Evolutionary conservation across 35 echinoderm and acorn worm species (phyloP).

Genomic region (Patiria miniata): DNA sequence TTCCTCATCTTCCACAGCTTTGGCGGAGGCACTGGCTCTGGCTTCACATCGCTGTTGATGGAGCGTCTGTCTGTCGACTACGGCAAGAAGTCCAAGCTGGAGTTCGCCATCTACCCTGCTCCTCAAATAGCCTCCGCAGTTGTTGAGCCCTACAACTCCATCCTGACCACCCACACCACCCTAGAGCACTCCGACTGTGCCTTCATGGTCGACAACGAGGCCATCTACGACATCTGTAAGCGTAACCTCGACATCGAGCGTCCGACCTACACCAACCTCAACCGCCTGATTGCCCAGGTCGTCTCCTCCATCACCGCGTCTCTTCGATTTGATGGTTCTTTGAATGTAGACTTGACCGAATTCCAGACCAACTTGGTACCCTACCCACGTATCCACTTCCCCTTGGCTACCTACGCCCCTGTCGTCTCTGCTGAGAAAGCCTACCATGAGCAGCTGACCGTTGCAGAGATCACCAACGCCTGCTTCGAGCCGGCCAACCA

Average conservation of each 20-base stretch:
- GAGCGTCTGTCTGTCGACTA: slow-evolving; percentile 73
- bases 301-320: slow-evolving; percentile 66
- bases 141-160: slow-evolving; percentile 27
- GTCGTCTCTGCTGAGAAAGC: slow-evolving; percentile 65
- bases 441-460: slow-evolving; percentile 49
- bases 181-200: slow-evolving; percentile 80
- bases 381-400: slow-evolving; percentile 50
- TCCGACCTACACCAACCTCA: slow-evolving; percentile 39
- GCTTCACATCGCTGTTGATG: slow-evolving; percentile 64
- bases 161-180: slow-evolving; percentile 66
- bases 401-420: slow-evolving; percentile 53
- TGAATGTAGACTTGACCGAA: slow-evolving; percentile 68
- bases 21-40: slow-evolving; percentile 65
- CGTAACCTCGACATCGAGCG: slow-evolving; percentile 37
- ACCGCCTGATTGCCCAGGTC: slow-evolving; percentile 56
- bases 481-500: slow-evolving; percentile 93
- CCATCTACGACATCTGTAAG: slow-evolving; percentile 71
- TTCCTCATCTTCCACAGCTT: slow-evolving; percentile 75
- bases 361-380: slow-evolving; percentile 78
- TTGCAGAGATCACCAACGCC: slow-evolving; percentile 90
- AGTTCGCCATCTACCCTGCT: slow-evolving; percentile 40
- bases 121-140: slow-evolving; percentile 54
- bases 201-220: slow-evolving; percentile 84
- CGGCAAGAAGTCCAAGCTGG: slow-evolving; percentile 56
- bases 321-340: slow-evolving; percentile 49